Base-by-base conservation (phyloP, 2,113 vertebrate genomes). In the Alligator sinensis region DNA sequence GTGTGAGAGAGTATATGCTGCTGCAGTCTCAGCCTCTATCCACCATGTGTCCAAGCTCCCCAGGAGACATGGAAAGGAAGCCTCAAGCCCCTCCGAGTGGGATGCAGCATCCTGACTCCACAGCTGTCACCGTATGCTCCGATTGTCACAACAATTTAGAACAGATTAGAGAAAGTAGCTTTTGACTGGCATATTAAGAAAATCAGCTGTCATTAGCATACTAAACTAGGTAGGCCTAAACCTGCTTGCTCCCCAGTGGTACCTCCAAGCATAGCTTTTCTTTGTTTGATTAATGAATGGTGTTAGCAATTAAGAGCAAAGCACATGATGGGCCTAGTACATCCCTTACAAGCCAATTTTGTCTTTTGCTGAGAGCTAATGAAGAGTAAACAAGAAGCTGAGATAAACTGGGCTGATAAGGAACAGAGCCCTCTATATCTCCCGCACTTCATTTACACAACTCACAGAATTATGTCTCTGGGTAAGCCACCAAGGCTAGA, bases 21-120 rank as follows among this genome's bases (percentile, higher is more conserved):
- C 16, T 9, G 89, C 54, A 4, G 98, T 99, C 98, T 97, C 98
- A 98, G 97, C 96, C 97, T 97, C 81, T 94, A 84, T 86, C 90
- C 87, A 57, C 96, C 96, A 81, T 93, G 77, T 94, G 89, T 76
- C 82, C 93, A 19, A 2, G 47, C 59, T 70, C 86, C 92, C 90
- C 6, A 1, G 34, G 95, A 91, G 90, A 81, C 64, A 4, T 1
- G 0, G 77, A 82, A 70, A 75, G 64, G 88, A 88, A 93, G 85
- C 80, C 63, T 77, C 10, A 1, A 5, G 9, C 80, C 88, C 89
- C 88, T 79, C 68, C 0, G 2, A 79, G 78, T 1, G 1, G 85
- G 92, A 94, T 4, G 10, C 15, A 0, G 84, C 77, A 1, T 1
- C 7, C 85, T 2, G 55, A 66, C 77, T 85, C 77, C 94, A 91